Conservation (phyloP, 2,113 vertebrate species). For the Peromyscus polionotus region DNA sequence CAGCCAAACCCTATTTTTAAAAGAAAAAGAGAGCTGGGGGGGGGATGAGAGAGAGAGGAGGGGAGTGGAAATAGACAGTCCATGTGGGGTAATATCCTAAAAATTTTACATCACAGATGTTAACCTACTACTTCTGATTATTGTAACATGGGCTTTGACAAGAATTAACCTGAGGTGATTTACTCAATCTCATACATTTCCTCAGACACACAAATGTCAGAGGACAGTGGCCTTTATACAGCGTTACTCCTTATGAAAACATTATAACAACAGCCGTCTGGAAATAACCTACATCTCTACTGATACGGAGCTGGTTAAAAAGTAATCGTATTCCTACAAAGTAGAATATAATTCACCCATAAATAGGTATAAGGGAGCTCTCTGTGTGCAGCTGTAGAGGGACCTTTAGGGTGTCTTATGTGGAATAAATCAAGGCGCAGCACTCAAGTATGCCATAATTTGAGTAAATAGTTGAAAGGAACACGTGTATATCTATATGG, state of each 20-base stretch:
- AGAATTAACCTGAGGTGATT: neutral
- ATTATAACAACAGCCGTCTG: slow-evolving; percentile 12
- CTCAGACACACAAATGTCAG: neutral
- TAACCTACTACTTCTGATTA: neutral
- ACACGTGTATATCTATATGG: neutral
- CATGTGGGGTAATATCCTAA: neutral
- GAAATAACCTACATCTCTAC: slow-evolving; percentile 59
- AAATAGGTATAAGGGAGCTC: slow-evolving; percentile 7
- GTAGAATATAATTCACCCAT: neutral
- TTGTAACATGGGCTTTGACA: neutral
- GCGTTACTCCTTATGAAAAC: neutral
- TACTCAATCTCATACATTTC: slow-evolving; percentile 41
- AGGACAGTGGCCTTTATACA: slow-evolving; percentile 14
- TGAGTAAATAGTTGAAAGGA: neutral
- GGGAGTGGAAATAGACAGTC: neutral
- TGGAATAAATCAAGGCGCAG: neutral
- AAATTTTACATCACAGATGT: neutral
- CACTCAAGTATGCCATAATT: neutral
- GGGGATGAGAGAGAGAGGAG: neutral
- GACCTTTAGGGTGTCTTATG: neutral
- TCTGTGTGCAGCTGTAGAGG: neutral
- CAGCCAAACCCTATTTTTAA: neutral
- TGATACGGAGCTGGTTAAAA: neutral
- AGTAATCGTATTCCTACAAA: neutral
- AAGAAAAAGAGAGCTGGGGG: neutral